These are phyloP conservation scores for Sebastes wilsoni DNA, from an alignment of 2,797 vertebrate species.

Conservation along the genomic window DNA sequence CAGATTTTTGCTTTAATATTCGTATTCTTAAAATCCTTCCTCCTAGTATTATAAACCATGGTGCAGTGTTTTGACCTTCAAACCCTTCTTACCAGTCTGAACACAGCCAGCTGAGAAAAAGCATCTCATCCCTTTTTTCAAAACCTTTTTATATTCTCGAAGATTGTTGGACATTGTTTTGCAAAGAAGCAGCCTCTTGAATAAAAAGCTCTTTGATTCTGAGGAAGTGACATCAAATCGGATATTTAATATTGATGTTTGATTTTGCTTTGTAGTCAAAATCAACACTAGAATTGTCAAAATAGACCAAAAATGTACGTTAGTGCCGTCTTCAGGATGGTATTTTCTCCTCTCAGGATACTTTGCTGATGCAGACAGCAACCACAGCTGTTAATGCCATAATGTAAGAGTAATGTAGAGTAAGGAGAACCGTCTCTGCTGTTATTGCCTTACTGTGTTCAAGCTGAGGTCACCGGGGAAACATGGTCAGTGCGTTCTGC, in stretches of 20 bases:
- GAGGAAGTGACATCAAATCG: not conserved
- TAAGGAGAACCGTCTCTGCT: not conserved
- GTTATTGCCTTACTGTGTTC: not conserved
- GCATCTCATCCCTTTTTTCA: not conserved
- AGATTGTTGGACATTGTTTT: not conserved
- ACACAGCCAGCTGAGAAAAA: not conserved
- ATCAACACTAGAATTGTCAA: not conserved
- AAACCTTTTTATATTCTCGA: not conserved
- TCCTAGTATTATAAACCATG: not conserved
- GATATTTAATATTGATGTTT: not conserved
- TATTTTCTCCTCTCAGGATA: not conserved
- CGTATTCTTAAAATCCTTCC: not conserved
- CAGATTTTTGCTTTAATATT: not conserved
- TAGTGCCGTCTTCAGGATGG: not conserved
- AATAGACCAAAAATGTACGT: not conserved
- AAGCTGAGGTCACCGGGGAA: constrained; percentile 35
- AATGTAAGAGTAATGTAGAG: not conserved
- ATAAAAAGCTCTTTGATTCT: not conserved
- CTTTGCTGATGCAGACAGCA: not conserved
- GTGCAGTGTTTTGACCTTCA: not conserved
- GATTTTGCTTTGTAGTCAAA: not conserved
- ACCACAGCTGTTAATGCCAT: not conserved
- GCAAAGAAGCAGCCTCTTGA: not conserved
- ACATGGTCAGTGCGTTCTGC: constrained; percentile 17
- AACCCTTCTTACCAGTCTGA: not conserved